phyloP scores from a whole-genome alignment of 2,888 invertebrate species.

The Pristionchus entomophagus region DNA sequence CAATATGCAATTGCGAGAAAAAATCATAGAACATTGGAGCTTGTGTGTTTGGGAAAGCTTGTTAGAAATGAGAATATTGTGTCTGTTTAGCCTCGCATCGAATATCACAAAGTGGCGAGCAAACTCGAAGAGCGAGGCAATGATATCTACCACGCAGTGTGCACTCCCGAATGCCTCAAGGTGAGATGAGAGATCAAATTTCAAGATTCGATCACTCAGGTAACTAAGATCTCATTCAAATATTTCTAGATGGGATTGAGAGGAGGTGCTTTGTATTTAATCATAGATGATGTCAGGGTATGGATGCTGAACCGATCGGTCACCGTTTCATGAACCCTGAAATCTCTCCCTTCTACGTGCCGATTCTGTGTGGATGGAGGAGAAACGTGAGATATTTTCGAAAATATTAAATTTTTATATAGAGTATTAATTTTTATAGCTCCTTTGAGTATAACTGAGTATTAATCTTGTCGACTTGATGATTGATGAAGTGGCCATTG shows the following conservation, averaged over 20 bases:
- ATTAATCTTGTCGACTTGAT: too few species aligned
- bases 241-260: too few species aligned
- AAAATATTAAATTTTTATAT: too few species aligned
- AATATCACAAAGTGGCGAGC: not conserved
- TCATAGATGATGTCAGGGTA: not conserved
- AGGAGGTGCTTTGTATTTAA: too few species aligned
- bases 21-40: not conserved
- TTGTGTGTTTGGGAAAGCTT: not conserved
- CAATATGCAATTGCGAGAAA: too few species aligned
- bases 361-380: constrained; percentile 61
- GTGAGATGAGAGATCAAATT: not conserved
- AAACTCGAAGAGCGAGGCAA: not conserved
- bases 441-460: too few species aligned
- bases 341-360: constrained; percentile 62
- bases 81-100: not conserved
- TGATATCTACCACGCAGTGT: not conserved
- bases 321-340: constrained; percentile 34
- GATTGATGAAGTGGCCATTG: too few species aligned
- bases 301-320: constrained; percentile 53
- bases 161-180: constrained; percentile 36
- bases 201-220: too few species aligned
- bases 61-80: too few species aligned
- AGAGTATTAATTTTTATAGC: too few species aligned
- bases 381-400: constrained; percentile 49
- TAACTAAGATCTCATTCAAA: not conserved